Conservation (phyloP, 2,888 invertebrate genomes). For the Pimpla rufipes region DNA sequence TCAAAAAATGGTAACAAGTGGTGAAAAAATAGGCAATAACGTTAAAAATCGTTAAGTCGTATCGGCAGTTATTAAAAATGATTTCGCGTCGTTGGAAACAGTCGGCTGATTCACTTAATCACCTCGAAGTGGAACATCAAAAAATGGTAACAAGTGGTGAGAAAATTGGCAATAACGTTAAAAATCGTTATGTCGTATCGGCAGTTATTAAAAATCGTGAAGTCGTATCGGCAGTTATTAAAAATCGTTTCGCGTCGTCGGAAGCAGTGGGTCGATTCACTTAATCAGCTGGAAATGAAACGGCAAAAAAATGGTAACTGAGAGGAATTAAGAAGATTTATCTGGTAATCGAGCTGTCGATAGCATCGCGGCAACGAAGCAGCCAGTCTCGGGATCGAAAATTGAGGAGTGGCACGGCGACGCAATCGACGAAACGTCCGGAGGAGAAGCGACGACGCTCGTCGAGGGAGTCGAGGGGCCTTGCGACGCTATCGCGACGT, state of each 20-base stretch:
- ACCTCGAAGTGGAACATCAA: no score
- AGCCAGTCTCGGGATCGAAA: conserved; percentile 25
- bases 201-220: neutral
- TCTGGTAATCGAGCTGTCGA: conserved; percentile 13
- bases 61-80: no score
- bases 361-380: conserved; percentile 16
- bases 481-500: conserved; percentile 11
- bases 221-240: neutral
- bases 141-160: no score
- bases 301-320: neutral
- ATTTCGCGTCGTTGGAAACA: no score
- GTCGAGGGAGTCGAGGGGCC: conserved; percentile 33
- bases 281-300: neutral
- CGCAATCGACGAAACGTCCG: conserved; percentile 40
- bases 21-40: neutral
- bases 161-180: neutral
- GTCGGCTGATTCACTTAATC: no score
- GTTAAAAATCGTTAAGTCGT: neutral
- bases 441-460: conserved; percentile 32
- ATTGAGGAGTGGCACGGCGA: conserved; percentile 63
- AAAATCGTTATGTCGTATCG: neutral
- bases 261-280: neutral
- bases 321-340: neutral
- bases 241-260: neutral
- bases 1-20: no score